Base-by-base conservation (phyloP, 2,888 invertebrate species). In the Leucania comma region DNA sequence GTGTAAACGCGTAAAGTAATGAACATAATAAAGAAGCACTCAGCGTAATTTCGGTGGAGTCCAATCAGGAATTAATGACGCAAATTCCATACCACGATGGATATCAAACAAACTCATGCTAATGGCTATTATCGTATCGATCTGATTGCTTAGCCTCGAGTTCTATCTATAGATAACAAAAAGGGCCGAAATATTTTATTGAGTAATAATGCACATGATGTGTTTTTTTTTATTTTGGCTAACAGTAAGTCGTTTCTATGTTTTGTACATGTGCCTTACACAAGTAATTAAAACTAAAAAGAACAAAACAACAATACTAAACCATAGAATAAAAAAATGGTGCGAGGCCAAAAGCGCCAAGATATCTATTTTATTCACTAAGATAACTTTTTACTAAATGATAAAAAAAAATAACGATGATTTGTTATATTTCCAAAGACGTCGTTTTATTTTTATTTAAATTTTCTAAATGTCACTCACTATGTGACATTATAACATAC, bases 101-200 rank as follows among this genome's bases (percentile, higher is more conserved):
- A 56, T 46, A 51, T 60, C 62, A 68, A 81, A 76, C 63, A 76
- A 60, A 26, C 24, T 42, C 50, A 54, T 38, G 26, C 48, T 69
- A 81, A 68, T 60, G 63, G 70, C 77, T 53, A 54, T 64, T 61
- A 57, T 59, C 59, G 63, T 78, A 77, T 81, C 72, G 77, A 81
- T 50, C 63, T 51, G 24, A 35, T 61, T 61, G 53, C 56, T 53
- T 80, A 51, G 56, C 59, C 69, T 67, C 42, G 48, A 42, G n/a
- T 35, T 80, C 61, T 65, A 75, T 75, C 51, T 74, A 48, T 32
- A 20, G n/a, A 26, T 48, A 26, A 54, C 60, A 26, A 38, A 60
- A 42, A 56, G 22, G 24, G 12, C 46, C 38, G 38, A 38, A 24
- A 26, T 32, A n/a, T 75, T 0, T 65, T 51, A 50, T 29, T 22